These are phyloP conservation scores for Eulemur macaco DNA, from an alignment of 2,113 vertebrate species.

Conservation along the genomic window DNA sequence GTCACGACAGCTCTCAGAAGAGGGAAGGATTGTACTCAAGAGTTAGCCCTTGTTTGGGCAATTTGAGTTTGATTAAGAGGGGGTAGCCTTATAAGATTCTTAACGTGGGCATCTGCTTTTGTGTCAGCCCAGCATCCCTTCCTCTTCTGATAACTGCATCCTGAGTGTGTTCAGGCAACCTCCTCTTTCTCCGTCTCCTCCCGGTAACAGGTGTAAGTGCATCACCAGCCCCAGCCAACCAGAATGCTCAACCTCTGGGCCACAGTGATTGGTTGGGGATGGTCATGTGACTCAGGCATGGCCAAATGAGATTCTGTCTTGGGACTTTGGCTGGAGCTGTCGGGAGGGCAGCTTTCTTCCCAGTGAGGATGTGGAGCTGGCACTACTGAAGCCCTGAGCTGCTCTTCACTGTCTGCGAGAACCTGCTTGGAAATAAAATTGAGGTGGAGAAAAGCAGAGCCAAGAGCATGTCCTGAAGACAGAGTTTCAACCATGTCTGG, in stretches of 20 bases:
- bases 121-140: too few species aligned
- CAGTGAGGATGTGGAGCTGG: fast-evolving
- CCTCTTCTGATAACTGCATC: too few species aligned
- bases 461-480: background rate
- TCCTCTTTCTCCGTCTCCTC: background rate
- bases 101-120: too few species aligned
- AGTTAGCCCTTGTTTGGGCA: slow-evolving; percentile 65
- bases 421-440: background rate
- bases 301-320: background rate
- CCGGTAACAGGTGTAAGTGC: background rate
- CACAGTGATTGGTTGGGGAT: background rate
- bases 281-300: background rate
- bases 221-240: background rate
- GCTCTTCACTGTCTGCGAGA: fast-evolving
- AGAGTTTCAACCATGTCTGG: background rate
- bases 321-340: background rate
- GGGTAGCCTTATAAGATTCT: background rate
- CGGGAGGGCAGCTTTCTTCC: background rate
- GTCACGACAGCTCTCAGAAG: slow-evolving; percentile 63
- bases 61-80: slow-evolving; percentile 65
- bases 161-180: fast-evolving
- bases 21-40: slow-evolving; percentile 41
- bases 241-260: background rate
- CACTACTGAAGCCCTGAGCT: too few species aligned
- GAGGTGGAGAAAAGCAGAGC: background rate